Percentiles rank a stretch among this genome's conserved stretches.
phyloP scores from a whole-genome alignment of 2,113 vertebrate genomes.

The Sterna hirundo region DNA sequence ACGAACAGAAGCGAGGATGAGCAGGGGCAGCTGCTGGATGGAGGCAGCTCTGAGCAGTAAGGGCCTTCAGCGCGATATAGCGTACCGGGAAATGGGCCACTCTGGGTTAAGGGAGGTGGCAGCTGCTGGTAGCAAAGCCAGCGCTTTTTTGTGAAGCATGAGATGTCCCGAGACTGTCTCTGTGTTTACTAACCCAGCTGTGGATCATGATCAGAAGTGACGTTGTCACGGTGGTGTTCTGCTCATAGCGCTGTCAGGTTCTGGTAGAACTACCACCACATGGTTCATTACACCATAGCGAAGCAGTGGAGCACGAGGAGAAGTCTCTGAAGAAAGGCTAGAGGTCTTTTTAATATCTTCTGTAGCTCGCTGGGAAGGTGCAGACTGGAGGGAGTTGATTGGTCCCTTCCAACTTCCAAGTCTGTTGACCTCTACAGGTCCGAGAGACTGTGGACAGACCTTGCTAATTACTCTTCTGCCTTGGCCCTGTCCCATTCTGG shows the following conservation, averaged over 20 bases:
- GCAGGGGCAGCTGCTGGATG: slow-evolving; percentile 28
- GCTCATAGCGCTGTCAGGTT: neutral
- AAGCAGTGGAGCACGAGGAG: neutral
- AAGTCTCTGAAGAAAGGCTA: neutral
- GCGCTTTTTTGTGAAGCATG: neutral
- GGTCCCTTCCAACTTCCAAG: neutral
- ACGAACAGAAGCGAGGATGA: neutral
- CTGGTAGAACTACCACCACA: neutral
- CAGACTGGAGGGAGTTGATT: neutral
- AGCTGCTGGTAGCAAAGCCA: slow-evolving; percentile 9
- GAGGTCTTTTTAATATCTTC: neutral
- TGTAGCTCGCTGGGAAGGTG: neutral
- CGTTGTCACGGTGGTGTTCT: neutral
- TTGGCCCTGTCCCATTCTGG: neutral
- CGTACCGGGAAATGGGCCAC: neutral
- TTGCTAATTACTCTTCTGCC: neutral
- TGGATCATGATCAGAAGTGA: neutral
- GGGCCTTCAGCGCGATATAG: neutral
- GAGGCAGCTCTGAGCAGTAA: neutral
- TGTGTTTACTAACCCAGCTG: neutral
- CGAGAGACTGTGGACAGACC: neutral
- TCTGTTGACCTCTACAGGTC: neutral
- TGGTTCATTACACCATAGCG: neutral
- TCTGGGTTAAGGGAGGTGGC: neutral
- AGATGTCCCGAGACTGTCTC: neutral